Conservation (phyloP, 1,140 invertebrate genomes). For the Conus betulinus region DNA sequence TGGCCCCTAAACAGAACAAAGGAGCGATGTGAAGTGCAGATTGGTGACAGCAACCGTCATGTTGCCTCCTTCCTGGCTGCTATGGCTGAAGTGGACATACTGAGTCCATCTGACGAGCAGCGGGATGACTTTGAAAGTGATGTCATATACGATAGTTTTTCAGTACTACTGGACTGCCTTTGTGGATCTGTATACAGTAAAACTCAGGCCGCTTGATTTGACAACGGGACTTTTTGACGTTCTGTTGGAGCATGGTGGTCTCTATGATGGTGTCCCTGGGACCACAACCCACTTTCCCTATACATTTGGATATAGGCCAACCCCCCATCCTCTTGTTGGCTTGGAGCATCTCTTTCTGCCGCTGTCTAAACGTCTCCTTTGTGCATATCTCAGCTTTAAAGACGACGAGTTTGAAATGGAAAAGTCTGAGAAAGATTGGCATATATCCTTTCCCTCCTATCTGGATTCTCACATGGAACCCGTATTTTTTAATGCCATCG, state of each 20-base stretch:
- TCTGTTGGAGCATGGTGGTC: neutral
- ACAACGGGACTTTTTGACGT: neutral
- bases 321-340: neutral
- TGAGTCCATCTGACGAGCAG: neutral
- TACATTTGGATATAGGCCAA: neutral
- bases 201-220: neutral
- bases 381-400: neutral
- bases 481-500: neutral
- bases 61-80: neutral
- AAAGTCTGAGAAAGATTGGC: neutral
- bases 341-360: neutral
- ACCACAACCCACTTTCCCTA: neutral
- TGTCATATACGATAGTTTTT: neutral
- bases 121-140: neutral
- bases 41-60: neutral
- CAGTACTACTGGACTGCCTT: neutral
- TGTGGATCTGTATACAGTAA: neutral
- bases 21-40: too few relatives aligned
- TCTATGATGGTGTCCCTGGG: neutral
- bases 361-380: neutral
- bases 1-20: too few relatives aligned
- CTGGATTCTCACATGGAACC: neutral
- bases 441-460: neutral
- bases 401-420: neutral
- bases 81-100: neutral